Percentiles rank a stretch among this genome's conserved stretches.
Conservation (phyloP, 2,888 invertebrate species). For the Petrophora chlorosata region DNA sequence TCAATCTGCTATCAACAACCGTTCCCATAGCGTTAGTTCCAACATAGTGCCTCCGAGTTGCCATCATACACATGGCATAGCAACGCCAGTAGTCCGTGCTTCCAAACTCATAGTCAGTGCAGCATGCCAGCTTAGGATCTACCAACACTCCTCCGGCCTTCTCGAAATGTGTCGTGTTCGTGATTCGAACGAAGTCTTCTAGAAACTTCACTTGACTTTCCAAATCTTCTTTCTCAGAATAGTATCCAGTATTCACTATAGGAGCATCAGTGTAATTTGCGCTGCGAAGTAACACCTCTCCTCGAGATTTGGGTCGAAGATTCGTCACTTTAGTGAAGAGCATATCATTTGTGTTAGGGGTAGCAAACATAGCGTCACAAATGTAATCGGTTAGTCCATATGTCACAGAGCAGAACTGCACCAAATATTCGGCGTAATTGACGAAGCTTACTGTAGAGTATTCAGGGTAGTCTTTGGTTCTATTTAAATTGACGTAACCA, state of each 20-base stretch:
- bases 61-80: slow-evolving; percentile 58
- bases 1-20: slow-evolving; percentile 86
- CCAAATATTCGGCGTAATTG: slow-evolving; percentile 21
- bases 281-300: slow-evolving; percentile 43
- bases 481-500: slow-evolving; percentile 41
- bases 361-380: slow-evolving; percentile 31
- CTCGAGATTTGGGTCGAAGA: slow-evolving; percentile 44
- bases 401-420: slow-evolving; percentile 29
- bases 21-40: slow-evolving; percentile 90
- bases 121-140: slow-evolving; percentile 28
- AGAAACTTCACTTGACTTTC: slow-evolving; percentile 43
- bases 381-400: slow-evolving; percentile 24
- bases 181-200: slow-evolving; percentile 42
- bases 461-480: slow-evolving; percentile 39
- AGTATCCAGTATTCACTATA: slow-evolving; percentile 38
- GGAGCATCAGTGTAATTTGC: slow-evolving; percentile 42
- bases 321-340: slow-evolving; percentile 31
- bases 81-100: slow-evolving; percentile 45
- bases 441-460: slow-evolving; percentile 41
- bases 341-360: slow-evolving; percentile 27
- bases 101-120: slow-evolving; percentile 20
- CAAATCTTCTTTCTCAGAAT: slow-evolving; percentile 42
- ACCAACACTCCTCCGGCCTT: slow-evolving; percentile 39
- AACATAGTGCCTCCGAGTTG: slow-evolving; percentile 87
- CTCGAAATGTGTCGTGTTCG: slow-evolving; percentile 47